Evolutionary conservation across 2,113 vertebrate genomes (phyloP).

Genomic region (Thryonomys swinderianus): DNA sequence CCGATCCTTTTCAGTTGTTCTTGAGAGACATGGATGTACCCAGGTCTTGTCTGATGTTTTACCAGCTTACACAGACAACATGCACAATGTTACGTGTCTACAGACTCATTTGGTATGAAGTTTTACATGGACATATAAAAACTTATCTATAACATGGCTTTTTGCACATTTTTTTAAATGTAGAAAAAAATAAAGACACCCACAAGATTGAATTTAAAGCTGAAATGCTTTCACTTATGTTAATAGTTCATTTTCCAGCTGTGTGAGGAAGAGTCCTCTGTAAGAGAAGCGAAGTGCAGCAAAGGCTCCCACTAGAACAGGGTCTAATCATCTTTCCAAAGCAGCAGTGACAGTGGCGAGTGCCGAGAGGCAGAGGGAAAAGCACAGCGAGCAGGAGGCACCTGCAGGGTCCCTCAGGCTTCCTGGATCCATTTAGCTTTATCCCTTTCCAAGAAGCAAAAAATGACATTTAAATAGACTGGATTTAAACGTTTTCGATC

Average conservation of each 20-base stretch:
- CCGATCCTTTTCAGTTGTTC: neutral
- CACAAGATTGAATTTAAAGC: neutral
- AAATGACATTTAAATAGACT: neutral
- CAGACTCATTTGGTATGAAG: neutral
- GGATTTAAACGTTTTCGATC: neutral
- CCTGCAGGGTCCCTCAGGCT: accelerated
- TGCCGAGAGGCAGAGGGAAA: neutral
- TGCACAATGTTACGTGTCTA: no score
- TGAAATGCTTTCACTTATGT: neutral
- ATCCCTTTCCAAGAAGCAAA: neutral
- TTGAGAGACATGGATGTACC: neutral
- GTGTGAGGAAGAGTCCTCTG: neutral
- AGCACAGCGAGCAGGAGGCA: accelerated
- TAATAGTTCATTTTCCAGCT: neutral
- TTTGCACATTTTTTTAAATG: neutral
- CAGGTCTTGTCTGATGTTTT: neutral
- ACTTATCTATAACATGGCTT: neutral
- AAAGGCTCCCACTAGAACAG: neutral
- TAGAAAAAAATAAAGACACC: neutral
- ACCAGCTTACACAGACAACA: neutral
- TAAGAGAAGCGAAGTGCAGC: neutral
- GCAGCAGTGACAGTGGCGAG: neutral
- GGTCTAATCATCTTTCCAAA: neutral
- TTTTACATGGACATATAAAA: neutral
- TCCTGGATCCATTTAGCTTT: neutral